Evolutionary conservation across 30 jellyfish, hydroid and myxozoan genomes (phyloP).

Genomic region (Hydractinia echinata): DNA sequence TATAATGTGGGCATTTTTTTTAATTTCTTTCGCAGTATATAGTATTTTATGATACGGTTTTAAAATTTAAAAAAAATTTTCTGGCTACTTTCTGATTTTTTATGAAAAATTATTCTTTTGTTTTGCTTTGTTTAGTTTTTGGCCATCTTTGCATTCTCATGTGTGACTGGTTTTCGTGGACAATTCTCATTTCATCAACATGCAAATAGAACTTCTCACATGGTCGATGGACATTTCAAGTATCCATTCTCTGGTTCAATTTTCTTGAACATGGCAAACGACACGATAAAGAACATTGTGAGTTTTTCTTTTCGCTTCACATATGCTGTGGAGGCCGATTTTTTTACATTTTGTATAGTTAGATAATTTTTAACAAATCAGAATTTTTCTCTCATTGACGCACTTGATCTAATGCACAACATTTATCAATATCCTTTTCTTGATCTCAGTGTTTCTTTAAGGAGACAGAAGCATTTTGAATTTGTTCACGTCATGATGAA

Average conservation of each 20-base stretch:
- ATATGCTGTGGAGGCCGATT: too few relatives aligned
- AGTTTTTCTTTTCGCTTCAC: neutral
- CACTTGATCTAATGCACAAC: too few relatives aligned
- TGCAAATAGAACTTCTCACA: neutral
- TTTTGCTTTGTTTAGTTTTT: conserved; percentile 35
- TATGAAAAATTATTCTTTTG: conserved; percentile 1
- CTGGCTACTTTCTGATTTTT: neutral
- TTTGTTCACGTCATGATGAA: too few relatives aligned
- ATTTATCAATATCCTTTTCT: too few relatives aligned
- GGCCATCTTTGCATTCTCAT: conserved; percentile 92
- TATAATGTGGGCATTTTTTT: too few relatives aligned
- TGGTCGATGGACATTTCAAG: conserved; percentile 17
- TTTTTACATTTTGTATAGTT: too few relatives aligned
- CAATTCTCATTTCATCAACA: conserved; percentile 35
- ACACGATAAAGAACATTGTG: neutral
- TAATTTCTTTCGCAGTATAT: too few relatives aligned
- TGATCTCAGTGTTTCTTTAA: too few relatives aligned
- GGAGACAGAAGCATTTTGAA: too few relatives aligned
- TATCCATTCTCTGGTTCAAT: conserved; percentile 61
- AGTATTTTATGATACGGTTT: neutral
- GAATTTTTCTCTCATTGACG: too few relatives aligned
- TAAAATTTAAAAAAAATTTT: neutral
- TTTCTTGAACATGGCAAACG: neutral
- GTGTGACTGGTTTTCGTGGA: conserved; percentile 89
- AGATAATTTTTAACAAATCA: too few relatives aligned